These are phyloP conservation scores for Eumerus sabulonum DNA, from an alignment of 2,888 invertebrate species.

Conservation along the genomic window DNA sequence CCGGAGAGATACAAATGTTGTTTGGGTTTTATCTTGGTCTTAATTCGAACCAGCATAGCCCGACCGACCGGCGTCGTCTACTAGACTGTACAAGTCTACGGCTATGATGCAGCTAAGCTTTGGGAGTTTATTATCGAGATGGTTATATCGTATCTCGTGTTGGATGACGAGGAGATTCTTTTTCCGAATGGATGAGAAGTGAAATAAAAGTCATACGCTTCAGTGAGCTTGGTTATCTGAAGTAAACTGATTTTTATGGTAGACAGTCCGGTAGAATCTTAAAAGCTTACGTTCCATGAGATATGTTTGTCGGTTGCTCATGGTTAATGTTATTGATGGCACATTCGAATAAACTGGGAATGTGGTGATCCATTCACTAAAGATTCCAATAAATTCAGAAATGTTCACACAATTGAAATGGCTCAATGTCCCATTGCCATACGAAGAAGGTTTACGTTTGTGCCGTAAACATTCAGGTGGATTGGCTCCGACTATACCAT, in stretches of 20 bases:
- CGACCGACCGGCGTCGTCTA: no score
- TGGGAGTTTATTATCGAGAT: constrained; percentile 59
- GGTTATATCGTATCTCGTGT: constrained; percentile 53
- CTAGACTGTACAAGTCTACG: constrained; percentile 50
- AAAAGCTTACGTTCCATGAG: constrained; percentile 67
- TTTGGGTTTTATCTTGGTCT: constrained; percentile 43
- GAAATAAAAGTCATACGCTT: constrained; percentile 62
- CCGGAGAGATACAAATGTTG: constrained; percentile 64
- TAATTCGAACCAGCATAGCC: constrained; percentile 9
- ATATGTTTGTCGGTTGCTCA: constrained; percentile 68
- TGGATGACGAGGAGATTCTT: constrained; percentile 36
- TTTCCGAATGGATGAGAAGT: constrained; percentile 1
- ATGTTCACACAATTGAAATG: no score
- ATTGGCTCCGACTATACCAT: no score
- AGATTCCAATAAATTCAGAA: no score
- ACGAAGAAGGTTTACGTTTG: no score
- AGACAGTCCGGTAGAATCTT: constrained; percentile 71
- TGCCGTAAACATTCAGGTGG: no score
- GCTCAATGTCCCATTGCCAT: no score
- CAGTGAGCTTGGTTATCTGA: constrained; percentile 47
- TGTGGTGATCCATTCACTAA: no score
- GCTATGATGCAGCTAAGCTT: constrained; percentile 45
- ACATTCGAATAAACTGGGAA: constrained; percentile 28
- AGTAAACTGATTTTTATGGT: constrained; percentile 57
- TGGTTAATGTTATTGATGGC: constrained; percentile 27